These are phyloP conservation scores for Cuculus canorus DNA, from an alignment of 2,797 vertebrate species.

Conservation along the genomic window DNA sequence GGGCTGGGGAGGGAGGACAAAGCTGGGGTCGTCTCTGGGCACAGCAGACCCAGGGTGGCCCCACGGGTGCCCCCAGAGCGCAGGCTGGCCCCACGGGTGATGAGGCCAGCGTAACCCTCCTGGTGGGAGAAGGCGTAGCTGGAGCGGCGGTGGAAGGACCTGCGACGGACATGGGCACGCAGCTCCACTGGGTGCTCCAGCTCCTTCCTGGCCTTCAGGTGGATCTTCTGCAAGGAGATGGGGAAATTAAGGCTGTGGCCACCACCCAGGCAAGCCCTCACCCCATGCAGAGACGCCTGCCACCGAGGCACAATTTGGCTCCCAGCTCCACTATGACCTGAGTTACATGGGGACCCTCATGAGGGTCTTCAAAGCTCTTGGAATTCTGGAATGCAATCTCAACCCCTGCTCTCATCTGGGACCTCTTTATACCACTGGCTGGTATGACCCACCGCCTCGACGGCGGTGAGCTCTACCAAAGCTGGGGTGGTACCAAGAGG, in stretches of 20 bases:
- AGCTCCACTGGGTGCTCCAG: slow-evolving; percentile 66
- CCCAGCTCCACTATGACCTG: background rate
- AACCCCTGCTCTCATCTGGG: background rate
- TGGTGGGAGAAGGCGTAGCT: slow-evolving; percentile 87
- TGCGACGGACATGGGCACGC: slow-evolving; percentile 51
- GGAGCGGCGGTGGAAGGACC: slow-evolving; percentile 74
- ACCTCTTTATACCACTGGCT: too few relatives aligned
- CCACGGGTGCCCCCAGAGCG: background rate
- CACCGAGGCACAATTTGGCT: background rate
- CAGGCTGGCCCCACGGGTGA: slow-evolving; percentile 74
- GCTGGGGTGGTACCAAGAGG: background rate
- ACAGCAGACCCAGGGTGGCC: accelerated
- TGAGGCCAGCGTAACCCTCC: slow-evolving; percentile 78
- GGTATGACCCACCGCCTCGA: background rate
- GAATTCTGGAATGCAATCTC: background rate
- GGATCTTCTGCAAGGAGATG: background rate
- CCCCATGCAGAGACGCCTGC: background rate
- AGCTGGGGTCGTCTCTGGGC: accelerated
- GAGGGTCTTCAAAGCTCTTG: background rate
- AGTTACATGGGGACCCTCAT: accelerated
- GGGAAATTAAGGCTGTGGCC: background rate
- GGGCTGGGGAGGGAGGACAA: background rate
- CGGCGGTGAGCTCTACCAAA: background rate
- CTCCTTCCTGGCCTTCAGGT: background rate
- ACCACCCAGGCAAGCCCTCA: background rate